Conservation (phyloP, 1,140 invertebrate species). For the Carposina sasakii region DNA sequence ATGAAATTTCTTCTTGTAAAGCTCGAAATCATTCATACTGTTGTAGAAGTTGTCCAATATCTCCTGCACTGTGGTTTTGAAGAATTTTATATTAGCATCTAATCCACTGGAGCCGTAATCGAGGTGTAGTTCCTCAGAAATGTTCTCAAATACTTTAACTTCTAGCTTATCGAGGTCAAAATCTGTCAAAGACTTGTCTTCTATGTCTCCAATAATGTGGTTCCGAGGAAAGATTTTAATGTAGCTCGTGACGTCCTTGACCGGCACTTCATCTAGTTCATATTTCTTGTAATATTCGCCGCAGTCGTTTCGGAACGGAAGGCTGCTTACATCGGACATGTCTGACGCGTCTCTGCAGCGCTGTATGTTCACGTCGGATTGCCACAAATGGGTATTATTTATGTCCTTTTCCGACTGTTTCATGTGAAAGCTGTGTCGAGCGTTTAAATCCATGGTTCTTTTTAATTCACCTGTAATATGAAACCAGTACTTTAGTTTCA, state of each 20-base stretch:
- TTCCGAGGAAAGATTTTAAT: background rate
- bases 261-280: constrained; percentile 43
- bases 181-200: constrained; percentile 30
- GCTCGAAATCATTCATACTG: constrained; percentile 52
- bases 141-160: constrained; percentile 38
- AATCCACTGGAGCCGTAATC: constrained; percentile 35
- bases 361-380: constrained; percentile 32
- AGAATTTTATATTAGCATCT: constrained; percentile 53
- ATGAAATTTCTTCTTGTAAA: constrained; percentile 48
- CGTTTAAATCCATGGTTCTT: constrained; percentile 20
- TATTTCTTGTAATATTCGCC: constrained; percentile 49
- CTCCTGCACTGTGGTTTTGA: constrained; percentile 50
- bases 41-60: constrained; percentile 54
- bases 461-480: too few species aligned
- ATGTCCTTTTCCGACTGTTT: constrained; percentile 11
- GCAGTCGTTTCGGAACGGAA: background rate
- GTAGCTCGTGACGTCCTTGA: constrained; percentile 39
- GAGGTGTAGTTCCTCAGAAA: constrained; percentile 45
- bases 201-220: constrained; percentile 7
- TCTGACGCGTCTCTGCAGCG: background rate
- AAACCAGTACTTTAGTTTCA: too few species aligned
- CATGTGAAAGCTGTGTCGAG: constrained; percentile 27
- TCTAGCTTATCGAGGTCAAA: constrained; percentile 47
- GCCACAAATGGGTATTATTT: too few species aligned
- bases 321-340: constrained; percentile 2